These are phyloP conservation scores for Cryptus viduatorius DNA, from an alignment of 2,888 invertebrate species.

Conservation along the genomic window DNA sequence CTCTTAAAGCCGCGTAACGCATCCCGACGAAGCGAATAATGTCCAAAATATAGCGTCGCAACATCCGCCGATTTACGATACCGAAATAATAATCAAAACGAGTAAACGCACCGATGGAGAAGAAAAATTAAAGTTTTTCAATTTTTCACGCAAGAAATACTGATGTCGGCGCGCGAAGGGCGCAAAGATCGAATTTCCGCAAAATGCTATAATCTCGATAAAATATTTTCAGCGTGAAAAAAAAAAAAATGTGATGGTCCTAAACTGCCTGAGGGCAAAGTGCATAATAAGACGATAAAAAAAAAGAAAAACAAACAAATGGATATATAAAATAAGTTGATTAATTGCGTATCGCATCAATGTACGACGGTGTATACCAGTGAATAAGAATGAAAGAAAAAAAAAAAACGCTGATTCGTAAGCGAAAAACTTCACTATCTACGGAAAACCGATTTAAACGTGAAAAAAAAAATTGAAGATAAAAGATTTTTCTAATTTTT, in stretches of 20 bases:
- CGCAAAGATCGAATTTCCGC: constrained; percentile 7
- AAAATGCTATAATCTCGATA: constrained; percentile 4
- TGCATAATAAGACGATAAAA: constrained; percentile 79
- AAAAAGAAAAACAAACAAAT: constrained; percentile 10
- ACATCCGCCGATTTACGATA: constrained; percentile 3
- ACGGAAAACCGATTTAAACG: constrained; percentile 30
- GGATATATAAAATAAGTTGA: constrained; percentile 77
- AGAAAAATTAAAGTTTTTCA: background rate
- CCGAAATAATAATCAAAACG: constrained; percentile 56
- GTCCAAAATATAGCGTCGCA: background rate
- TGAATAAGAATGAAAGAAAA: constrained; percentile 73
- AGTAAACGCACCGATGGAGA: background rate
- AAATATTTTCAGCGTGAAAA: constrained; percentile 65
- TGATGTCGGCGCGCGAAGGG: constrained; percentile 29
- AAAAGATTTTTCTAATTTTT: constrained; percentile 78
- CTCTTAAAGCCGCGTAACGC: too few species aligned
- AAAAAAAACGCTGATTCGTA: constrained; percentile 32
- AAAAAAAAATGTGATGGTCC: constrained; percentile 77
- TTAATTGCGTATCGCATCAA: constrained; percentile 65
- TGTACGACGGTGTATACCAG: constrained; percentile 77
- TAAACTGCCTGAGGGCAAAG: constrained; percentile 80
- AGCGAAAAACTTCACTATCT: constrained; percentile 54
- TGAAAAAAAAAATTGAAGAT: constrained; percentile 37
- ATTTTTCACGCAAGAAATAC: background rate
- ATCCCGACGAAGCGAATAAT: constrained; percentile 5